Percentiles rank a stretch among this genome's conserved stretches.
These are phyloP conservation scores for Orthosia incerta DNA, from an alignment of 2,888 invertebrate genomes.

Conservation along the genomic window DNA sequence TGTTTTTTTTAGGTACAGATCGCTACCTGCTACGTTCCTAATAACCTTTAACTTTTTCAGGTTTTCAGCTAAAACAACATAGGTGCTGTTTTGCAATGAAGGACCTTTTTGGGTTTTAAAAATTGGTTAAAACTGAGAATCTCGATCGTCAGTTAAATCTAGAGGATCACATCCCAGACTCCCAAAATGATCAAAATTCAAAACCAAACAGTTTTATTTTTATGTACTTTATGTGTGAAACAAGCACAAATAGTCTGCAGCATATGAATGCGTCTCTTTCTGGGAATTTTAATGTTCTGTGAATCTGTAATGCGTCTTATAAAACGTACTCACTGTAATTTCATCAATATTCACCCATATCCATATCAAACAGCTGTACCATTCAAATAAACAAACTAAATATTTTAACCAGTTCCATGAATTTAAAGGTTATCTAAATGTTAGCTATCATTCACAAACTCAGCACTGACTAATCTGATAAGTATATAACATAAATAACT, in stretches of 20 bases:
- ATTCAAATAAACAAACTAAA: constrained; percentile 11
- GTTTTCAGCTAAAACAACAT: background rate
- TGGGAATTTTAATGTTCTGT: background rate
- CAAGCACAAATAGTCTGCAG: background rate
- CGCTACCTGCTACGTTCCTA: too few relatives aligned
- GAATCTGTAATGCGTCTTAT: background rate
- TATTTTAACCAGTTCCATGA: constrained; percentile 10
- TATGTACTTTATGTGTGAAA: background rate
- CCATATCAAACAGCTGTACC: background rate
- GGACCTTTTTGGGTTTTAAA: background rate
- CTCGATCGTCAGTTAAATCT: too few relatives aligned
- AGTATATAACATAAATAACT: constrained; percentile 3
- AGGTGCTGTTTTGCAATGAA: background rate
- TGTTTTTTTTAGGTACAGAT: background rate
- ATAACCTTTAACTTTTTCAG: too few relatives aligned
- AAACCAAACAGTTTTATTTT: background rate
- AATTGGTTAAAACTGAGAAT: background rate
- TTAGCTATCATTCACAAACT: constrained; percentile 12
- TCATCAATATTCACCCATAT: background rate
- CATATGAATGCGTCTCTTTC: background rate
- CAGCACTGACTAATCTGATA: constrained; percentile 3
- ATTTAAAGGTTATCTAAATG: constrained; percentile 15
- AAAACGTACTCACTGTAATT: background rate
- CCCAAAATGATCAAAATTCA: background rate
- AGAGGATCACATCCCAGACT: background rate